These are phyloP conservation scores for Lota lota DNA, from an alignment of 2,113 vertebrate genomes.

Conservation along the genomic window DNA sequence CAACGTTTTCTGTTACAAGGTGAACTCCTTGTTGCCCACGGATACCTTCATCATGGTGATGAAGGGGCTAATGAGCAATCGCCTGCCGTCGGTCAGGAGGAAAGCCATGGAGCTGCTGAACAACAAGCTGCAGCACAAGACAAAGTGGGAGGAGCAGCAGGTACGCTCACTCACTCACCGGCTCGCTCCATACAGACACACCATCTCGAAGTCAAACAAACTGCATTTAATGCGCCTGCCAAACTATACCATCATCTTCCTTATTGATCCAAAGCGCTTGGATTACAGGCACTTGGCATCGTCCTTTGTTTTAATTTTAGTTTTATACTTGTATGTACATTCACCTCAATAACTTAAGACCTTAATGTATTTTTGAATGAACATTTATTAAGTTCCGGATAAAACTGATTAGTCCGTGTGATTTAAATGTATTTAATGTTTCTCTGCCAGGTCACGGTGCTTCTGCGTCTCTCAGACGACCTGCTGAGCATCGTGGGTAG, in stretches of 20 bases:
- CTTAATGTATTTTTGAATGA: no score
- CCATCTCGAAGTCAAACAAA: not conserved
- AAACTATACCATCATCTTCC: not conserved
- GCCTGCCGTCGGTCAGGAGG: constrained; percentile 83
- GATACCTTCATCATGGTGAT: constrained; percentile 89
- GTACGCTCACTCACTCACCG: constrained; percentile 9
- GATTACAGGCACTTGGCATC: no score
- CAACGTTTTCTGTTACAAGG: constrained; percentile 61
- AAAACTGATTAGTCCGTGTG: no score
- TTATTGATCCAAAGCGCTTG: not conserved
- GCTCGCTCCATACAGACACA: constrained; percentile 12
- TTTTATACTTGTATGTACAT: no score
- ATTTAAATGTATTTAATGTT: no score
- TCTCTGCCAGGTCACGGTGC: constrained; percentile 71
- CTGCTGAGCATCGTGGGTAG: constrained; percentile 78
- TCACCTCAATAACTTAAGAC: no score
- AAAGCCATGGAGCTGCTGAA: constrained; percentile 96
- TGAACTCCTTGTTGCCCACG: constrained; percentile 87
- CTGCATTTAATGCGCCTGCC: no score
- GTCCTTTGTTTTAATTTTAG: no score
- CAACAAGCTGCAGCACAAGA: constrained; percentile 86
- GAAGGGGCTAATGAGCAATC: constrained; percentile 83
- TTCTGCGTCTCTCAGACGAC: constrained; percentile 80
- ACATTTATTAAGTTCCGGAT: no score
- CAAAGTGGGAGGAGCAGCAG: constrained; percentile 77